Conservation (phyloP, 2,113 vertebrate genomes). For the Apus apus region DNA sequence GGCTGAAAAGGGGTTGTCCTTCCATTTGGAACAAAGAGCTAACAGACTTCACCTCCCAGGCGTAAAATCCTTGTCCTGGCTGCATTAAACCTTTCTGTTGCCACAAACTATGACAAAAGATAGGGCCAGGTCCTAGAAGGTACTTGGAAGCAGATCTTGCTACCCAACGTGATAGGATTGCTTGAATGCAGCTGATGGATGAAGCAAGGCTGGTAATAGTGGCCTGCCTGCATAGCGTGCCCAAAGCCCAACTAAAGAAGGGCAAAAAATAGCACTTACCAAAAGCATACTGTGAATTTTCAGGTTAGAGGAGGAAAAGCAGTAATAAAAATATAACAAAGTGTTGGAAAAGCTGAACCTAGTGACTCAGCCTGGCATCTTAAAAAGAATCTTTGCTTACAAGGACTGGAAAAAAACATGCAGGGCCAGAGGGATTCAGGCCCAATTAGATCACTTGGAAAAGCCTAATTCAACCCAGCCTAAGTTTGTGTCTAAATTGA, state of each 20-base stretch:
- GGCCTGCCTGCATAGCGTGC: neutral
- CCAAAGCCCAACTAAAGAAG: neutral
- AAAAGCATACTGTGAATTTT: neutral
- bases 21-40: neutral
- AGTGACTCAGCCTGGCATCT: neutral
- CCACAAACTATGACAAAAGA: neutral
- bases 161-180: neutral
- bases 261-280: neutral
- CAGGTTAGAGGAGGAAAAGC: neutral
- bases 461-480: neutral
- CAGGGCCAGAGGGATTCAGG: neutral
- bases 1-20: neutral
- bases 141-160: neutral
- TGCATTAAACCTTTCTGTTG: neutral
- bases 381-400: neutral
- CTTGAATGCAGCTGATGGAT: neutral
- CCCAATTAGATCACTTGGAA: neutral
- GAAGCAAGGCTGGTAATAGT: neutral
- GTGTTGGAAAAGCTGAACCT: neutral
- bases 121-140: neutral
- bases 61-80: neutral
- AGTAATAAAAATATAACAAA: neutral
- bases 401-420: neutral
- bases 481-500: neutral
- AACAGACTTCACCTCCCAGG: neutral